phyloP scores from a whole-genome alignment of 2,797 vertebrate species.

The Zalophus californianus region DNA sequence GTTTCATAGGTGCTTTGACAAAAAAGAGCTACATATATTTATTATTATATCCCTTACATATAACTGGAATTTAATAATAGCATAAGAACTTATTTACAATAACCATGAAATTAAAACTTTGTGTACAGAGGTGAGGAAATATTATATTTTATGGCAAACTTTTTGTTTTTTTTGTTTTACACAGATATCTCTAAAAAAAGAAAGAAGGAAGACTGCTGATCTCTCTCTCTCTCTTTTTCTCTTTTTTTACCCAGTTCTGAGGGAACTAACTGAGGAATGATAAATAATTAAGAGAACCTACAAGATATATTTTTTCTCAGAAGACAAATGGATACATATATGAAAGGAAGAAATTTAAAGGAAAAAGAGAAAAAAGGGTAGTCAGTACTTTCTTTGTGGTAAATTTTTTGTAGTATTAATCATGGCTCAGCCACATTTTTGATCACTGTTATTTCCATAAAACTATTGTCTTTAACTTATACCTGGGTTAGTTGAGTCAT shows the following conservation, averaged over 20 bases:
- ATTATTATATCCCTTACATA: not conserved
- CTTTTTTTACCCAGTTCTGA: not conserved
- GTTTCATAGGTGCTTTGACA: not conserved
- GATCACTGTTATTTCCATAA: not conserved
- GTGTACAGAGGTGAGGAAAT: not conserved
- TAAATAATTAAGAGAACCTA: not conserved
- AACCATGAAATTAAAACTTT: not conserved
- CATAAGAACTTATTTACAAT: conserved; percentile 28
- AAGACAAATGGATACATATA: not conserved
- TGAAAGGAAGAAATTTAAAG: not conserved
- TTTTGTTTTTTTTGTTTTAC: not conserved
- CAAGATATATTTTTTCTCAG: not conserved
- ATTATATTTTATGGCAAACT: not conserved
- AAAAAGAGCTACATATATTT: not conserved
- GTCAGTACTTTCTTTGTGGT: not conserved
- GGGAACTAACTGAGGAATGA: not conserved
- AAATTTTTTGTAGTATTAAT: not conserved
- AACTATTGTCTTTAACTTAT: not conserved
- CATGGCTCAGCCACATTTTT: not conserved
- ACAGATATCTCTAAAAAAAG: not conserved
- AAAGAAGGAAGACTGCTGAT: not conserved
- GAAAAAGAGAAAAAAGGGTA: not conserved
- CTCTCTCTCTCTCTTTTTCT: not conserved
- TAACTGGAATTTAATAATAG: not conserved
- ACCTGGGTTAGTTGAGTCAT: not conserved